phyloP scores from a whole-genome alignment of 1,140 invertebrate species.

The Linepithema humile region DNA sequence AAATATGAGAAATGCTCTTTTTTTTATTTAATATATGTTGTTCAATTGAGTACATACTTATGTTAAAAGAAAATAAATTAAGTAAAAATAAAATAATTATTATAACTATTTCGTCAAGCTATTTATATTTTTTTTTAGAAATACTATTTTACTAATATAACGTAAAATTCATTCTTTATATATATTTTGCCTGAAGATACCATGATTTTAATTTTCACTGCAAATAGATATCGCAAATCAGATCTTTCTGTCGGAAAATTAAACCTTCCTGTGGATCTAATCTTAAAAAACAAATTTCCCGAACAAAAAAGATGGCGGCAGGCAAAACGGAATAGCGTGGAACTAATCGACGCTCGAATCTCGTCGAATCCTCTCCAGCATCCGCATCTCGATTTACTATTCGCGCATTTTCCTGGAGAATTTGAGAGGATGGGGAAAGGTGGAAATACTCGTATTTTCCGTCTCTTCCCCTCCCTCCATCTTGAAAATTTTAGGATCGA shows the following conservation, averaged over 20 bases:
- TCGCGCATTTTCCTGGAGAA: slow-evolving; percentile 48
- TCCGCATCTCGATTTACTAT: slow-evolving; percentile 55
- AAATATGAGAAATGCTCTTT: too few relatives aligned
- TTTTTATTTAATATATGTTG: too few relatives aligned
- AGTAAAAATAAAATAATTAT: too few relatives aligned
- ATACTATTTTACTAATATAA: background rate
- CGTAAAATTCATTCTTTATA: background rate
- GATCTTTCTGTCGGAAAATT: background rate
- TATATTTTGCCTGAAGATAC: background rate
- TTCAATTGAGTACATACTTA: too few relatives aligned
- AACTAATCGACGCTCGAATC: slow-evolving; percentile 56
- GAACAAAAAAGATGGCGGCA: slow-evolving; percentile 49
- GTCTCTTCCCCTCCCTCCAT: slow-evolving; percentile 22
- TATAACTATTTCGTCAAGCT: too few relatives aligned
- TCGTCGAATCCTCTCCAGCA: slow-evolving; percentile 44
- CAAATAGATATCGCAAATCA: slow-evolving; percentile 18
- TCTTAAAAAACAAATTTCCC: slow-evolving; percentile 49
- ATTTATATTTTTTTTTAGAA: background rate
- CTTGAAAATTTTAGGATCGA: slow-evolving; percentile 40
- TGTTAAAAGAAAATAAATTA: too few relatives aligned
- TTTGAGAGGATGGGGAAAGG: slow-evolving; percentile 33
- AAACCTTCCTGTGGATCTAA: slow-evolving; percentile 22
- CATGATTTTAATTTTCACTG: background rate
- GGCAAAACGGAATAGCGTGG: slow-evolving; percentile 41
- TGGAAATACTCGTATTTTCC: slow-evolving; percentile 43